Percentiles rank a stretch among this genome's conserved stretches.
phyloP scores from a whole-genome alignment of 1,140 invertebrate species.

The Laodelphax striatellus region DNA sequence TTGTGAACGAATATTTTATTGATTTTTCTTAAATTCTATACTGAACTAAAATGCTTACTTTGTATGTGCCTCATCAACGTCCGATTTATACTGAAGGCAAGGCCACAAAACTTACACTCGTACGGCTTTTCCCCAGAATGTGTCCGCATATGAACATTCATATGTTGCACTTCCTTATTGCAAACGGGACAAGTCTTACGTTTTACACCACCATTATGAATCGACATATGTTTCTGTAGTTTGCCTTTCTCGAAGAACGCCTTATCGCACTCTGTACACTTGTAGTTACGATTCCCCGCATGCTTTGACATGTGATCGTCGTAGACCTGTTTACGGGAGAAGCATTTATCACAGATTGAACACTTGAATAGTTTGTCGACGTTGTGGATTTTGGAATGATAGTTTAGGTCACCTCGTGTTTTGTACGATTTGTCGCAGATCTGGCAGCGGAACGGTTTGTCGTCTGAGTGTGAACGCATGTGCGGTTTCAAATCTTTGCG shows the following conservation, averaged over 20 bases:
- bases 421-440: constrained; percentile 46
- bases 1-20: no score
- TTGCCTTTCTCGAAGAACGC: constrained; percentile 1
- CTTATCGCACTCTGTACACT: constrained; percentile 8
- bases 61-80: constrained; percentile 20
- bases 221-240: constrained; percentile 13
- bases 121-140: constrained; percentile 46
- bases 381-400: constrained; percentile 10
- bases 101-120: constrained; percentile 26
- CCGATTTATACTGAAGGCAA: constrained; percentile 16
- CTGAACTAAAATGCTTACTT: constrained; percentile 10
- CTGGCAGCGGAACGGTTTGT: constrained; percentile 57
- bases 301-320: constrained; percentile 9
- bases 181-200: constrained; percentile 59
- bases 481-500: constrained; percentile 64
- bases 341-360: constrained; percentile 6
- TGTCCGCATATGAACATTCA: constrained; percentile 59
- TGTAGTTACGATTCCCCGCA: background rate
- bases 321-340: background rate
- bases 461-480: constrained; percentile 55
- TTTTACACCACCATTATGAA: constrained; percentile 31
- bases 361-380: constrained; percentile 7
- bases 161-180: constrained; percentile 48
- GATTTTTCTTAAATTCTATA: no score
- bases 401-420: constrained; percentile 10